Conservation (phyloP, 2,797 vertebrate genomes). For the Lerista edwardsae region DNA sequence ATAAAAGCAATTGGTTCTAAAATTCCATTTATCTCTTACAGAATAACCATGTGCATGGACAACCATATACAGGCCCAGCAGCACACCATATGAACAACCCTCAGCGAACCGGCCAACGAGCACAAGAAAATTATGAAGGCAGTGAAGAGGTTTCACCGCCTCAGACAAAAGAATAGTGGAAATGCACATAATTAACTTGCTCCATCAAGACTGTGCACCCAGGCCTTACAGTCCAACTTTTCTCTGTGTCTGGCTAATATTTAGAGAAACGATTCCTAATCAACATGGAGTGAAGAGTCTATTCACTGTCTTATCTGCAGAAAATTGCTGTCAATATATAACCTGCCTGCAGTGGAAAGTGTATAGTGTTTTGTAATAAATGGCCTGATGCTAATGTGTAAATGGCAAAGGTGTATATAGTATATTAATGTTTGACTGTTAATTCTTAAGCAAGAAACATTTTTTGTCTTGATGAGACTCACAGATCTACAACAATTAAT, state of each 20-base stretch:
- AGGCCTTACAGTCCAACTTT: slow-evolving; percentile 88
- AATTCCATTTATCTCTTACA: slow-evolving; percentile 75
- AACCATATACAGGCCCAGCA: slow-evolving; percentile 98
- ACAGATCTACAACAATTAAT: slow-evolving; percentile 88
- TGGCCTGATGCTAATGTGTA: slow-evolving; percentile 97
- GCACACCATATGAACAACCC: slow-evolving; percentile 99
- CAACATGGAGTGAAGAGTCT: slow-evolving; percentile 89
- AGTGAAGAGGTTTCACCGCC: slow-evolving; percentile 92
- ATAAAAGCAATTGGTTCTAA: slow-evolving; percentile 20
- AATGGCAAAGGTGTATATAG: slow-evolving; percentile 99
- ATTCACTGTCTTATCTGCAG: slow-evolving; percentile 93
- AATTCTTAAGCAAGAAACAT: slow-evolving; percentile 92
- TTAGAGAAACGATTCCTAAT: slow-evolving; percentile 90
- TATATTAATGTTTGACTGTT: slow-evolving; percentile 99
- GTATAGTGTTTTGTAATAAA: slow-evolving; percentile 96
- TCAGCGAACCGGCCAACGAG: slow-evolving; percentile 93
- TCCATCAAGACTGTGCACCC: slow-evolving; percentile 90
- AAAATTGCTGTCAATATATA: slow-evolving; percentile 91
- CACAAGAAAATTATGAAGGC: slow-evolving; percentile 98
- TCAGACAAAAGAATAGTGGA: slow-evolving; percentile 95
- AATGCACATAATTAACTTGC: slow-evolving; percentile 83
- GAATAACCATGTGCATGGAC: slow-evolving; percentile 99
- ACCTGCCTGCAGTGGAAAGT: slow-evolving; percentile 94
- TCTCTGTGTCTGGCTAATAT: slow-evolving; percentile 87
- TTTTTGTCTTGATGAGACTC: slow-evolving; percentile 92